Conservation (phyloP, 2,113 vertebrate species). For the Parus major region DNA sequence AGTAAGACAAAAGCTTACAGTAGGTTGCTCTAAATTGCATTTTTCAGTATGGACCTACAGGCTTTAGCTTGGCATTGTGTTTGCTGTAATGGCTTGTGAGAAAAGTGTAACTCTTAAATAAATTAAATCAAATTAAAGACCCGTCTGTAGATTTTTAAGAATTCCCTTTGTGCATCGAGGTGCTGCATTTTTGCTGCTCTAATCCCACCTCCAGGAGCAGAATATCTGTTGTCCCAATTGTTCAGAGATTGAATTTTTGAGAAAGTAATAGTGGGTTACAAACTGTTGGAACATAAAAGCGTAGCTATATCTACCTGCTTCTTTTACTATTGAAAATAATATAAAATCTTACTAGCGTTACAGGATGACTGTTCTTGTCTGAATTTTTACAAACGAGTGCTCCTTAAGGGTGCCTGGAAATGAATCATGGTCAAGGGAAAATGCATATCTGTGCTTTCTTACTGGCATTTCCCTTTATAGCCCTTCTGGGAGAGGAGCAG, state of each 20-base stretch:
- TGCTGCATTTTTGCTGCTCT: background rate
- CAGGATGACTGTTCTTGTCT: background rate
- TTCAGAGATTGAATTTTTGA: background rate
- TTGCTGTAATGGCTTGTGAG: background rate
- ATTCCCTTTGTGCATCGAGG: background rate
- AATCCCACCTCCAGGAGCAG: background rate
- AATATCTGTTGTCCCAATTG: background rate
- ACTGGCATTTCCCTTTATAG: background rate
- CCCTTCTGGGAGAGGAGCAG: background rate
- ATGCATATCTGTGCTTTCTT: background rate
- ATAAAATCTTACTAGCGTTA: background rate
- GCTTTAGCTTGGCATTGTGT: no score
- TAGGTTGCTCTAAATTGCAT: background rate
- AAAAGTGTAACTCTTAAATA: background rate
- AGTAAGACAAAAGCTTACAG: background rate
- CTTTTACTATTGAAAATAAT: background rate
- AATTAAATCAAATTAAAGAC: background rate
- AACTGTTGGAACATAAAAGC: background rate
- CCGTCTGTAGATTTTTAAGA: background rate
- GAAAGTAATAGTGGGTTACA: background rate
- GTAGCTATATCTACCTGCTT: background rate
- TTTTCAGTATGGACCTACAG: background rate
- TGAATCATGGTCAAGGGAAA: background rate
- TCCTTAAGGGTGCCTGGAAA: background rate
- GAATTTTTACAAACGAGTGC: background rate